A percentile compares a stretch with the other conserved stretches of the same genome.
These are phyloP conservation scores for Drosophila saltans DNA, from an alignment of 1,140 invertebrate genomes.

Conservation along the genomic window DNA sequence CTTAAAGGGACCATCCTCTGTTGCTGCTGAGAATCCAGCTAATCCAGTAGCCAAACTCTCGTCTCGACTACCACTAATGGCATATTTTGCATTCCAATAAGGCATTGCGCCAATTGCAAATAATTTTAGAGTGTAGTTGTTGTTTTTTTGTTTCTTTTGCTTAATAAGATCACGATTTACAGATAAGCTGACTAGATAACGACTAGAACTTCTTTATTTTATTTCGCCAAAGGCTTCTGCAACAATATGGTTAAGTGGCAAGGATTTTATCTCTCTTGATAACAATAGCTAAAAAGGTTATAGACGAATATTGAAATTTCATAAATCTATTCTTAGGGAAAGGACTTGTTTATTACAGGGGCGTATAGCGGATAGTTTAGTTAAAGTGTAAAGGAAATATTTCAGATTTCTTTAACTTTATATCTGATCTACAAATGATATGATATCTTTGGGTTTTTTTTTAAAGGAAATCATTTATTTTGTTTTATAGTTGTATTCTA, in stretches of 20 bases:
- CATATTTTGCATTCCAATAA: conserved; percentile 78
- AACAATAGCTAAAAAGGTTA: not conserved
- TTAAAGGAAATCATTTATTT: too few species aligned
- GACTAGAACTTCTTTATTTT: conserved; percentile 35
- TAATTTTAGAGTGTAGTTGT: conserved; percentile 67
- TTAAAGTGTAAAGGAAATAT: too few species aligned
- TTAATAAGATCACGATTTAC: conserved; percentile 76
- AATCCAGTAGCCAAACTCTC: conserved; percentile 24
- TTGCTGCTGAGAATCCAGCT: conserved; percentile 32
- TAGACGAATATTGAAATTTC: not conserved
- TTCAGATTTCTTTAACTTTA: too few species aligned
- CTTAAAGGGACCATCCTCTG: conserved; percentile 29
- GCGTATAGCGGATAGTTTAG: too few species aligned
- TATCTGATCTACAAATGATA: too few species aligned
- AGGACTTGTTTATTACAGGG: too few species aligned
- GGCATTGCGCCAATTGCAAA: conserved; percentile 77
- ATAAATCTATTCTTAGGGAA: not conserved
- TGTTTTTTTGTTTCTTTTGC: conserved; percentile 13
- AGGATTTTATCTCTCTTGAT: not conserved
- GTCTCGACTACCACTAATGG: conserved; percentile 71
- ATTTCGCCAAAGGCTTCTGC: not conserved
- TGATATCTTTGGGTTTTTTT: too few species aligned
- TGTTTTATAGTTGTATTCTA: too few species aligned
- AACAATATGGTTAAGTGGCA: conserved; percentile 28
- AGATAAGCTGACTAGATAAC: conserved; percentile 59